A percentile compares a stretch with the other conserved stretches of the same genome.
These are phyloP conservation scores for Crematogaster levior DNA, from an alignment of 2,888 invertebrate genomes.

Conservation along the genomic window DNA sequence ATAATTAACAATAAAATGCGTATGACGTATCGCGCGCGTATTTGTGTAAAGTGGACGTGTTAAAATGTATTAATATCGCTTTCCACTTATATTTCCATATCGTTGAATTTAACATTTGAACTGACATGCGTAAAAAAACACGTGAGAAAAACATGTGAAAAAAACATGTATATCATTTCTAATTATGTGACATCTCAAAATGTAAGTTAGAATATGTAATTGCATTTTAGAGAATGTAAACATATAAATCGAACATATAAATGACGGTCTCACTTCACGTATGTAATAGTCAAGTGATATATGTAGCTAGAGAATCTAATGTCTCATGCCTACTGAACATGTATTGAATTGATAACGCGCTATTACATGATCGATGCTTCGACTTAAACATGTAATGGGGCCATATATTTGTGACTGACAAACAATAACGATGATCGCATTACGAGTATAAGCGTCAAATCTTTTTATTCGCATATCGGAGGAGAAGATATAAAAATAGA, in stretches of 20 bases:
- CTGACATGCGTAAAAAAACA: not conserved
- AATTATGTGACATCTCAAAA: conserved; percentile 15
- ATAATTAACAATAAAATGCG: conserved; percentile 20
- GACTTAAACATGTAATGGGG: conserved; percentile 37
- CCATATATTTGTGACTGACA: conserved; percentile 38
- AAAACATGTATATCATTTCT: conserved; percentile 2
- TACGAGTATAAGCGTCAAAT: conserved; percentile 36
- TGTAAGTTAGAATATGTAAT: not conserved
- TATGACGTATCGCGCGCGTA: not conserved
- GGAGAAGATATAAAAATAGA: conserved; percentile 42
- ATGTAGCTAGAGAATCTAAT: conserved; percentile 14
- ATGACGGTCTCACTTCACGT: not conserved
- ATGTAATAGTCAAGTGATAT: conserved; percentile 6
- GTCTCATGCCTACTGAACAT: not conserved
- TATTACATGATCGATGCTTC: conserved; percentile 45
- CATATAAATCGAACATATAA: conserved; percentile 6
- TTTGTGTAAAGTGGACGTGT: conserved; percentile 14
- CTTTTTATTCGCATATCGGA: conserved; percentile 42
- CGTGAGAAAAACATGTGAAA: not conserved
- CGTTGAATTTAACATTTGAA: conserved; percentile 18
- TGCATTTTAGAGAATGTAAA: not conserved
- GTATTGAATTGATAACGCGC: conserved; percentile 37
- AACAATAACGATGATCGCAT: conserved; percentile 44
- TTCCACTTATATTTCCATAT: conserved; percentile 23
- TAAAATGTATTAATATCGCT: not conserved